Evolutionary conservation across 2,113 vertebrate species (phyloP), one percentile per base, ranked within the genome.

Genomic region (Grallaria varia): DNA sequence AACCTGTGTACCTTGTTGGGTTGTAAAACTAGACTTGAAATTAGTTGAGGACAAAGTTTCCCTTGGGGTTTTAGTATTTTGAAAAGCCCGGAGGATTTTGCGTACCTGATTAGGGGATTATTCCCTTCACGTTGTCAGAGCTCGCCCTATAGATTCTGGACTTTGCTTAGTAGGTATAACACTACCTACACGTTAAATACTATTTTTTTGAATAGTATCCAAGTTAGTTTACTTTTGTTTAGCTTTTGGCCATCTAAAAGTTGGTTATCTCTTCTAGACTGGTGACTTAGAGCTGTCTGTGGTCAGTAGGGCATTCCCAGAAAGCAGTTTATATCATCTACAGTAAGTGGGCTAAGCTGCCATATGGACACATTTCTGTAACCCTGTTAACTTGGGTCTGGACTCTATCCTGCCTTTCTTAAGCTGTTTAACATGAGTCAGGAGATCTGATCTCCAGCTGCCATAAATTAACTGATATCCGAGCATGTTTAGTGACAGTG

Each of bases 1-100:
- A 81, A 53, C 3, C 3, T 10, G 0, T 66, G 44, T 21, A 59
- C 39, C 24, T 77, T 18, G 6, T 74, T 88, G 64, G 45, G 15
- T 27, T 83, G 55, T 77, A 68, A 88, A 93, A 86, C 64, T 80
- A 91, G 82, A 56, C 67, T 90, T 91, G 63, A 86, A 96, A 93
- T 86, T 83, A 21, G 10, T 58, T 56, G 55, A 88, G 59, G 45
- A 71, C 39, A 77, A 30, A 72, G 30, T 81, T 94, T 86, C 59
- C 68, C 39, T 33, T 80, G 75, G 33, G 55, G 2, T 40, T 94
- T 89, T 63, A 39, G 9, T 67, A 28, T 80, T 90, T 92, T 93
- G 75, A 77, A 94, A 96, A 81, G 27, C 35, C 24, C 59, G 59
- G 90, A 87, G n/a, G 44, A 74, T 55, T 91, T 47, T 50, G 8